Evolutionary conservation across 1,140 invertebrate species (phyloP), one percentile per base, ranked within the genome.

Genomic region (Drosophila tsacasi): DNA sequence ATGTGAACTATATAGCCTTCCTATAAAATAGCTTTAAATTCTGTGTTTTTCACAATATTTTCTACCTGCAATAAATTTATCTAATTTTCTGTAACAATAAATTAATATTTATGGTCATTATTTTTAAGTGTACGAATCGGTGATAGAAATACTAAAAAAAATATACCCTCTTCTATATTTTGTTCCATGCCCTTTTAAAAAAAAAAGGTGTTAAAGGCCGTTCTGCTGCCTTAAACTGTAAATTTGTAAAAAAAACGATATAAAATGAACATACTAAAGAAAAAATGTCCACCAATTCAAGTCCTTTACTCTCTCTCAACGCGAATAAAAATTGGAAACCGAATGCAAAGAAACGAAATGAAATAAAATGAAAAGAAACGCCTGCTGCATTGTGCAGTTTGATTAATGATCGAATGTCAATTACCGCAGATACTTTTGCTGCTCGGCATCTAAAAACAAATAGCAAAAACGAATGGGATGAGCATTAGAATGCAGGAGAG

Each of bases 381-480:
- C 81, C 83, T 91, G 85, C 85, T 91, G 91, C 91, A 91, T 85
- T 92, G 78, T 92, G 91, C 86, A 89, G 58, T 83, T 92, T 92
- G 91, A 92, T 92, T 92, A 92, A 92, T 92, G 91, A 91, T 92
- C 81, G 68, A 82, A 74, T 84, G 91, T 92, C 91, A 92, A 92
- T 92, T 92, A 92, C 83, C 74, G 74, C 81, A 91, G 82, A 91
- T 89, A 90, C 59, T 84, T 72, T 50, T 73, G 66, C 66, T 25
- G 52, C 44, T 72, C 30, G 39, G 39, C 27, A 71, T 69, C 35
- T 27, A 30, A 52, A 71, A 39, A 55, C 32, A 64, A 64, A n/a
- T 17, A 10, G 65, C 19, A 55, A 68, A 68, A 71, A 49, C 39
- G 55, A 71, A 54, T 55, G 23, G 59, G 25, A 47, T 63, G 42